Base-by-base conservation (phyloP, 2,797 vertebrate genomes). In the Chromobotia macracanthus region DNA sequence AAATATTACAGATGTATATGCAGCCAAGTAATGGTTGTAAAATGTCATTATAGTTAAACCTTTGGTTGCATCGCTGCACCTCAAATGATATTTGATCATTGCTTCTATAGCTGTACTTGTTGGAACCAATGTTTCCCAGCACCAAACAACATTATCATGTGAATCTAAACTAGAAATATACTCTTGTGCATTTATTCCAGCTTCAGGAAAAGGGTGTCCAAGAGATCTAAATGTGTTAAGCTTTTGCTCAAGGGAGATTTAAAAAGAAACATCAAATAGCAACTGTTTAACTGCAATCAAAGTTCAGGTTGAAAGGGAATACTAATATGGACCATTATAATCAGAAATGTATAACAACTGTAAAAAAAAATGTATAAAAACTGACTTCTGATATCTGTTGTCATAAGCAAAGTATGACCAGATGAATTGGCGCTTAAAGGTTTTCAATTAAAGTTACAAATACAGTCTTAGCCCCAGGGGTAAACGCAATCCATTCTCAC, bases 371-470 rank as follows among this genome's bases (percentile, higher is more conserved):
- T 13, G 16, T 35, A 66, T 35, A 18, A 53, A 74, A 64, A 64
- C 31, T 56, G 19, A 44, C 46, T 64, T 65, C 46, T 25, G 61
- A 55, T 75, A 55, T 75, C 11, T 55, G 48, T 53, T 75, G 51
- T 65, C 0, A 8, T 75, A 41, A 60, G 41, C 19, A 7, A 4
- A 41, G 48, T 5, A 41, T 55, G 56, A n/a, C 6, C 35, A 76
- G 50, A 56, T 55, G 31, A 75, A 56, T 25, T n/a, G 63, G 16
- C 64, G 3, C 50, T 31, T 76, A 8, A 44, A 28, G n/a, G 63
- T 76, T 76, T 67, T 58, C 21, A 67, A 19, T 76, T 28, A 9
- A 67, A 56, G 51, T 67, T 21, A 28, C 21, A 76, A 56, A 56
- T 56, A n/a, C 0, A 63, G 18, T 46, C 35, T 67, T 46, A 46